Base-by-base conservation (phyloP, 2,113 vertebrate genomes). In the Pangasianodon gigas region DNA sequence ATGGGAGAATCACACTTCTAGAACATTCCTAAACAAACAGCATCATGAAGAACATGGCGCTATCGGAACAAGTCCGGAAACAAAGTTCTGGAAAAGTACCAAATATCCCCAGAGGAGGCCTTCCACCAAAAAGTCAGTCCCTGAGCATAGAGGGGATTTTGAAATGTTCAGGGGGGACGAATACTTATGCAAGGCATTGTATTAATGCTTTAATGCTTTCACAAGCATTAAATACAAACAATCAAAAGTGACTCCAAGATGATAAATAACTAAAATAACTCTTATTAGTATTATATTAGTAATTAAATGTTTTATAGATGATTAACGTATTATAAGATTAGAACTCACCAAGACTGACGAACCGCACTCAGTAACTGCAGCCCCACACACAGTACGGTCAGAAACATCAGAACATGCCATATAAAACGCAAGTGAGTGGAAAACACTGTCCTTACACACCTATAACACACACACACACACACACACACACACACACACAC, bases 311-410 rank as follows among this genome's bases (percentile, higher is more conserved):
- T 3, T 65, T 65, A 65, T 29, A 79, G 9, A 26, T 51, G 21
- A 46, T 48, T 11, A 10, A 24, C 46, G 74, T 24, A 46, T 11
- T 46, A 16, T 54, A 16, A 11, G 21, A 14, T 65, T 29, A 65
- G 4, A 13, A 77, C 84, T 60, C 52, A 96, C 95, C 94, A 93
- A 86, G 92, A 86, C 80, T 94, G 92, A 21, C 69, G 88, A 32
- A 91, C 82, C 11, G 92, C 75, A 0, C 94, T 92, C 58, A 96
- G 92, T 60, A 93, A 94, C 90, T 96, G 95, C 58, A 95, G 89
- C 21, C 90, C 92, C 44, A 96, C 89, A n/a, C 91, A 94, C 86
- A 95, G 84, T 2, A 94, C 60, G 0, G 91, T 92, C 29, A 96
- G 77, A 18, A 93, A 48, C 90, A 94, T 91, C 46, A 96, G 88